These are phyloP conservation scores for Caenorhabditis imperialis DNA, from an alignment of 2,888 invertebrate genomes.

Conservation along the genomic window DNA sequence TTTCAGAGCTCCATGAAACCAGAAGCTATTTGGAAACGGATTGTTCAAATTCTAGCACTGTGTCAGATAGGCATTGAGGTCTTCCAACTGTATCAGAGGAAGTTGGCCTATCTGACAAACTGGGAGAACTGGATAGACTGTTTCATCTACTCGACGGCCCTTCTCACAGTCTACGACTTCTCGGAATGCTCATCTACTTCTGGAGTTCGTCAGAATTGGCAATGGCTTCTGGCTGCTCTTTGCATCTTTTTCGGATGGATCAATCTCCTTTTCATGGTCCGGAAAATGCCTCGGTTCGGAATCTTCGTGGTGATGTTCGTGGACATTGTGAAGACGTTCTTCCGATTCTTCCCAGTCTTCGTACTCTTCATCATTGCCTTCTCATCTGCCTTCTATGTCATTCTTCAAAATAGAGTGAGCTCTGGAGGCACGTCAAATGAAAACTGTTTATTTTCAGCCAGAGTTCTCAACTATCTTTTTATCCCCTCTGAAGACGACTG, in stretches of 20 bases:
- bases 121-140: conserved; percentile 81
- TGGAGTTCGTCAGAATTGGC: conserved; percentile 79
- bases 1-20: conserved; percentile 28
- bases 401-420: conserved; percentile 74
- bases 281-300: conserved; percentile 78
- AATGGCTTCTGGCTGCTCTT: conserved; percentile 80
- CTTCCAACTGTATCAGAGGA: conserved; percentile 79
- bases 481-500: conserved; percentile 78
- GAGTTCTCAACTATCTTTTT: conserved; percentile 74
- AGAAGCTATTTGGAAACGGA: conserved; percentile 45
- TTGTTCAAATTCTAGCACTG: conserved; percentile 78
- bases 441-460: conserved; percentile 56
- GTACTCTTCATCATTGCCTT: conserved; percentile 76
- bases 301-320: conserved; percentile 80
- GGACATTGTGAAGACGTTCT: conserved; percentile 79
- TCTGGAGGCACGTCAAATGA: background rate
- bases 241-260: conserved; percentile 80
- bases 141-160: conserved; percentile 80
- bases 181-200: conserved; percentile 78
- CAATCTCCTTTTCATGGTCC: conserved; percentile 78
- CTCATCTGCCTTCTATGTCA: conserved; percentile 68
- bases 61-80: conserved; percentile 78
- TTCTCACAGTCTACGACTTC: conserved; percentile 80
- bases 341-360: conserved; percentile 79
- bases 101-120: conserved; percentile 79